Evolutionary conservation across 2,113 vertebrate genomes (phyloP).

Genomic region (Clarias batrachus): DNA sequence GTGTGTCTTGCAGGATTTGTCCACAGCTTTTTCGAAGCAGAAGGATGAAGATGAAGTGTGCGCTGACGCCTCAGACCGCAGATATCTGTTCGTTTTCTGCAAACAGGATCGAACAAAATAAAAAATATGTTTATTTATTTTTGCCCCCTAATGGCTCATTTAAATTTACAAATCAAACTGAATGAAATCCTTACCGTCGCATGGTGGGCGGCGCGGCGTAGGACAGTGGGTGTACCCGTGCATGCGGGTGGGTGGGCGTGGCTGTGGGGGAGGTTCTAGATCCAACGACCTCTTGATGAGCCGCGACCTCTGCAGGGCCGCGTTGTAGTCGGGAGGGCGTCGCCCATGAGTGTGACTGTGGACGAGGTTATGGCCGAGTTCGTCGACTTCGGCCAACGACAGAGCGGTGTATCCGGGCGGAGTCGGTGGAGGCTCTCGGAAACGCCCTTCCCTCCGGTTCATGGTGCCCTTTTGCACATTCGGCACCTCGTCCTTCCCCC

Average conservation of each 20-base stretch:
- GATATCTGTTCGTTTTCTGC: constrained; percentile 96
- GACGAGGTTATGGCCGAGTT: constrained; percentile 74
- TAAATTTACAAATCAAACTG: neutral
- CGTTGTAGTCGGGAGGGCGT: constrained; percentile 93
- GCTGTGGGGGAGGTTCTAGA: constrained; percentile 76
- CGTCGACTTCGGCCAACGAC: constrained; percentile 85
- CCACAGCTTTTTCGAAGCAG: no score
- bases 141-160: no score
- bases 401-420: constrained; percentile 94
- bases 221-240: constrained; percentile 54
- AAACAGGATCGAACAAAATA: constrained; percentile 41
- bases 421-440: constrained; percentile 92
- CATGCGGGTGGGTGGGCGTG: constrained; percentile 75
- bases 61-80: constrained; percentile 81
- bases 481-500: constrained; percentile 87
- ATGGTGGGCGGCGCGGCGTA: constrained; percentile 32
- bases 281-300: constrained; percentile 81
- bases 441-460: constrained; percentile 89
- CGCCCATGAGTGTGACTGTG: constrained; percentile 72
- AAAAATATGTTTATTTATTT: no score
- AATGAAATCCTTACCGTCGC: constrained; percentile 40
- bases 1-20: neutral
- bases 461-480: constrained; percentile 74
- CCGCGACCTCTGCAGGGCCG: constrained; percentile 92
- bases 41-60: neutral